A percentile compares a stretch with the other conserved stretches of the same genome.
Conservation (phyloP, 92 coral and sea anemone species). For the Porites divaricata region DNA sequence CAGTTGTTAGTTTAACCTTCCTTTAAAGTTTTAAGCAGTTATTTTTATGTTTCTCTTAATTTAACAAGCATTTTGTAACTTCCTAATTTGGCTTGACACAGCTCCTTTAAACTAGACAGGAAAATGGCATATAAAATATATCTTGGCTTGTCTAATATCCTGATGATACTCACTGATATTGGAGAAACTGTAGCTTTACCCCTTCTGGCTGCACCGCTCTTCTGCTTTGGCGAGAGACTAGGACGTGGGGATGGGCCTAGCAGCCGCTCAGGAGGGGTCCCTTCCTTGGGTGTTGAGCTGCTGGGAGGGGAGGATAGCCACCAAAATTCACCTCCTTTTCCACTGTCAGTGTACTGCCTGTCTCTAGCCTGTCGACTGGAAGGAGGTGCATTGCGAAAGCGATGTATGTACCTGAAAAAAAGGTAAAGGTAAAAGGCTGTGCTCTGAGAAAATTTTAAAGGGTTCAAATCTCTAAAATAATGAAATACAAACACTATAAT, state of each 20-base stretch:
- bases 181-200: slow-evolving; percentile 26
- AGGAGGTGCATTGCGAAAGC: slow-evolving; percentile 95
- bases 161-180: not conserved
- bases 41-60: too few species aligned
- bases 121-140: too few species aligned
- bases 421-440: not conserved
- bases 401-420: slow-evolving; percentile 79
- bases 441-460: not conserved
- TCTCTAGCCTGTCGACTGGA: slow-evolving; percentile 83
- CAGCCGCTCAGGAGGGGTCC: slow-evolving; percentile 70
- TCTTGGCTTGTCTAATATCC: not conserved
- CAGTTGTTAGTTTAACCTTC: too few species aligned
- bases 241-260: slow-evolving; percentile 52
- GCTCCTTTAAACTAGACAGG: too few species aligned
- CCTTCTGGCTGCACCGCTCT: slow-evolving; percentile 27
- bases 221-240: slow-evolving; percentile 55
- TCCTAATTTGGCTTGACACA: too few species aligned
- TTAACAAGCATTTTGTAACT: too few species aligned
- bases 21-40: too few species aligned
- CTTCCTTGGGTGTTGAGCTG: slow-evolving; percentile 82
- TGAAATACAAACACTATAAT: too few species aligned
- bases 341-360: slow-evolving; percentile 54
- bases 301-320: slow-evolving; percentile 94
- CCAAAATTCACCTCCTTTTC: slow-evolving; percentile 75
- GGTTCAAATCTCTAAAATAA: too few species aligned